phyloP scores from a whole-genome alignment of 2,888 invertebrate species.

The Melitaea athalia region DNA sequence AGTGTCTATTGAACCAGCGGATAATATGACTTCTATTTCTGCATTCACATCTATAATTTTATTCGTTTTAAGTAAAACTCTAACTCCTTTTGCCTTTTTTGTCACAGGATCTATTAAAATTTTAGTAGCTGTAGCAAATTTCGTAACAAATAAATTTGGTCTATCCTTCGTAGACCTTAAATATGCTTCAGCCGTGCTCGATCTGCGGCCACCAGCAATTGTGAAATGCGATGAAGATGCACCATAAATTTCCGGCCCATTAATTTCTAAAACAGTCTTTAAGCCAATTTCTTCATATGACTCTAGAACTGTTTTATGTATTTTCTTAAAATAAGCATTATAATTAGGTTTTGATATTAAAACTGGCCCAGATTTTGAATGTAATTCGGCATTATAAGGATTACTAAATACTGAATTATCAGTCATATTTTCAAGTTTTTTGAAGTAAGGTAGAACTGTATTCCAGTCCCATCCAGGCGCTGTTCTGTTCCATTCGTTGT shows the following conservation, averaged over 20 bases:
- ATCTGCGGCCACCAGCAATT: conserved; percentile 61
- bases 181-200: conserved; percentile 68
- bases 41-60: conserved; percentile 53
- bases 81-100: conserved; percentile 57
- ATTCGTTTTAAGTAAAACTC: conserved; percentile 50
- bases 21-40: conserved; percentile 62
- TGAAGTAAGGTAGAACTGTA: conserved; percentile 49
- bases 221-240: conserved; percentile 49
- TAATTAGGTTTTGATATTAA: conserved; percentile 46
- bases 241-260: conserved; percentile 48
- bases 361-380: conserved; percentile 50
- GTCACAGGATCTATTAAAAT: conserved; percentile 57
- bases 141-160: conserved; percentile 61
- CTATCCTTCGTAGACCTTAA: conserved; percentile 53
- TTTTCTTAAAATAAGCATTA: conserved; percentile 44
- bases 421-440: conserved; percentile 51
- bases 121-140: conserved; percentile 58
- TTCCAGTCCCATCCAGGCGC: conserved; percentile 54
- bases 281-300: conserved; percentile 51
- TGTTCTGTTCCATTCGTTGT: conserved; percentile 47
- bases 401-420: conserved; percentile 42
- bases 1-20: conserved; percentile 65
- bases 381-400: conserved; percentile 42
- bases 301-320: conserved; percentile 44
- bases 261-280: conserved; percentile 47